Conservation (phyloP, 2,797 vertebrate species). For the Acrocephalus scirpaceus region DNA sequence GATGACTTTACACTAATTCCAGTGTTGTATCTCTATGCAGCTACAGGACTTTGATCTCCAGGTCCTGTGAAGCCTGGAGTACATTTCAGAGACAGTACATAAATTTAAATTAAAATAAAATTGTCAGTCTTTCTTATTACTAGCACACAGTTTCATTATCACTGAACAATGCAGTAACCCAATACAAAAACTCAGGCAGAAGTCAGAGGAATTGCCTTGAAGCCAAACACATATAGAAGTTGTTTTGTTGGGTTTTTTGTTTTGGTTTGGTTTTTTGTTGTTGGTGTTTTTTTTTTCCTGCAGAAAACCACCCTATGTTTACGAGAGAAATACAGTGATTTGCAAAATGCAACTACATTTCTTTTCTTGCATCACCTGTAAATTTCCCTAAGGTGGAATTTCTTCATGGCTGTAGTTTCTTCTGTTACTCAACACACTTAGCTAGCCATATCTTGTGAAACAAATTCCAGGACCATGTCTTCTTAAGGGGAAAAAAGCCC, state of each 20-base stretch:
- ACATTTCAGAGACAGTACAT: not conserved
- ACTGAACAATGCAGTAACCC: not conserved
- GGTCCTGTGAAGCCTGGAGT: not conserved
- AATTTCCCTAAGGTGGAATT: not conserved
- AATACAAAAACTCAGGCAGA: not conserved
- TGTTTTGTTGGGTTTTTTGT: no score
- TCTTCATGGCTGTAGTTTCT: not conserved
- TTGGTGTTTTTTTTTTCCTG: not conserved
- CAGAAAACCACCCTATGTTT: not conserved
- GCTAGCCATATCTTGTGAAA: not conserved
- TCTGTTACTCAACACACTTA: not conserved
- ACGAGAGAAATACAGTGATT: not conserved
- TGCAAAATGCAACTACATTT: not conserved
- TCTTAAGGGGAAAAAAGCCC: rapidly evolving
- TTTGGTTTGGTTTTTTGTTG: no score
- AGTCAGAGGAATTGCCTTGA: not conserved
- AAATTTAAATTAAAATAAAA: not conserved
- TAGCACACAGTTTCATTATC: not conserved
- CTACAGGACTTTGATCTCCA: not conserved
- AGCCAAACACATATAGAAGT: not conserved
- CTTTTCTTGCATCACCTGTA: not conserved
- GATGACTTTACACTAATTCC: not conserved
- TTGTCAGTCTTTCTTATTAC: not conserved
- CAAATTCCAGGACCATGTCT: not conserved
- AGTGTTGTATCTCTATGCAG: not conserved